phyloP scores from a whole-genome alignment of 2,888 invertebrate species.

The Eristalinus sepulchralis region DNA sequence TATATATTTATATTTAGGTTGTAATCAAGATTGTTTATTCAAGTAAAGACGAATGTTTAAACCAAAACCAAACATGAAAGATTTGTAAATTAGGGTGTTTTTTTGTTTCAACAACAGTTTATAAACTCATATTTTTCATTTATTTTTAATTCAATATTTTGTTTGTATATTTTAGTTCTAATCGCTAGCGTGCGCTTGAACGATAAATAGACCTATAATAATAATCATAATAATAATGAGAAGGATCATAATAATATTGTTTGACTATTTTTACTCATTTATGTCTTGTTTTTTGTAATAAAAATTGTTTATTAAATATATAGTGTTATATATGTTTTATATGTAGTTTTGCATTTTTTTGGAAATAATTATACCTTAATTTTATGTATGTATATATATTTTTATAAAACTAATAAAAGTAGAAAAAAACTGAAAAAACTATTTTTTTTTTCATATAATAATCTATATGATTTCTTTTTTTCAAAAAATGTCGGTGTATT shows the following conservation, averaged over 20 bases:
- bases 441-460: conserved; percentile 61
- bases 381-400: conserved; percentile 73
- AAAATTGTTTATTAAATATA: conserved; percentile 73
- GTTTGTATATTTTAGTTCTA: conserved; percentile 38
- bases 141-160: conserved; percentile 70
- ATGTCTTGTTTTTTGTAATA: conserved; percentile 73
- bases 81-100: conserved; percentile 73
- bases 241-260: conserved; percentile 50
- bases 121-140: conserved; percentile 74
- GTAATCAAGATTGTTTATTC: conserved; percentile 49
- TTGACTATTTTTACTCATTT: conserved; percentile 52
- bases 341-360: conserved; percentile 73
- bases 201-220: conserved; percentile 58
- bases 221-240: conserved; percentile 61
- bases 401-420: conserved; percentile 74
- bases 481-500: conserved; percentile 76
- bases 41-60: not conserved
- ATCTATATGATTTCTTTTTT: conserved; percentile 59
- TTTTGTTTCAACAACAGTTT: conserved; percentile 71
- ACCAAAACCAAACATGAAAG: not conserved
- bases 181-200: conserved; percentile 36
- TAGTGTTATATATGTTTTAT: conserved; percentile 75
- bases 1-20: not conserved
- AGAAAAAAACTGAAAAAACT: conserved; percentile 58
- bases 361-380: conserved; percentile 75